Conservation (phyloP, 2,797 vertebrate genomes). For the Pseudochirops cupreus region DNA sequence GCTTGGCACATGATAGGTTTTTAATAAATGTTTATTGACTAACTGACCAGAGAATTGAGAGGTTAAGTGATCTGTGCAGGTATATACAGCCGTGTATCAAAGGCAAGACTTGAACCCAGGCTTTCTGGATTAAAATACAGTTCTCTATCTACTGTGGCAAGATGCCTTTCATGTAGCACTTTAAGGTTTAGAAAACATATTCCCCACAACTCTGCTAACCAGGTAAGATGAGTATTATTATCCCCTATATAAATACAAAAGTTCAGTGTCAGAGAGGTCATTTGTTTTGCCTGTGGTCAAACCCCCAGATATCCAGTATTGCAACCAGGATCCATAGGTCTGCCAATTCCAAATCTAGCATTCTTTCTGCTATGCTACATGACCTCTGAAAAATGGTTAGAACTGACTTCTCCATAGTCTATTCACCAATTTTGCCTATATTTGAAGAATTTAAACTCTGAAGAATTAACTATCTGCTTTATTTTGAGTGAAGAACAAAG, state of each 20-base stretch:
- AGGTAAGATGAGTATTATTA: not conserved
- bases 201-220: not conserved
- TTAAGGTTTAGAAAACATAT: not conserved
- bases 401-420: not conserved
- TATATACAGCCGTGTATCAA: not conserved
- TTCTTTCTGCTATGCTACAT: not conserved
- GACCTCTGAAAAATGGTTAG: not conserved
- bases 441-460: not conserved
- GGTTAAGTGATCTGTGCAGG: not conserved
- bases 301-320: not conserved
- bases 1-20: too few species aligned
- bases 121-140: too few species aligned
- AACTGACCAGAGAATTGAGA: not conserved
- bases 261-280: not conserved
- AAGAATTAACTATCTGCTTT: not conserved
- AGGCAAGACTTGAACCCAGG: not conserved
- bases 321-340: not conserved
- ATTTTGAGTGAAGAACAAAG: slow-evolving; percentile 17
- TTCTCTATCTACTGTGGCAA: not conserved
- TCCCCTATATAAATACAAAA: not conserved
- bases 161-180: not conserved
- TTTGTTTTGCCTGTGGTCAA: not conserved
- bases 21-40: not conserved
- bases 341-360: not conserved
- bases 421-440: not conserved